Conservation (phyloP, 2,113 vertebrate genomes). For the Elephas maximus region DNA sequence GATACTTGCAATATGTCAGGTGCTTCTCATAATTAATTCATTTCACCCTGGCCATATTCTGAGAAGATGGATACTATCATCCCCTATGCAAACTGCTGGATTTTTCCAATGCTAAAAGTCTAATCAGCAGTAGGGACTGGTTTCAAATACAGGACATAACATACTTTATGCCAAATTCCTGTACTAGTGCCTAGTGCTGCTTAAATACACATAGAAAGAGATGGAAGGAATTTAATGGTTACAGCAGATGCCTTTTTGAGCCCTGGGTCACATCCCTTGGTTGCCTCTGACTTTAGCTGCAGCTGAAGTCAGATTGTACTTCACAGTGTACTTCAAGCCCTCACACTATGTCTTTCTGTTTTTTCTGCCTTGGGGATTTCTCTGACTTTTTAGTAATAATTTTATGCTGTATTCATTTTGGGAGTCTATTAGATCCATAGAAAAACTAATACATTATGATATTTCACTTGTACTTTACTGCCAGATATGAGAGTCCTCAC, state of each 20-base stretch:
- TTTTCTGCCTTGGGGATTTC: background rate
- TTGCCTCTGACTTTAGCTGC: background rate
- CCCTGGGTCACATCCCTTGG: background rate
- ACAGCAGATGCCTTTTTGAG: background rate
- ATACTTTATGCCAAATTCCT: background rate
- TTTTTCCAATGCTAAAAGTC: background rate
- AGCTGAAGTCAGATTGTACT: background rate
- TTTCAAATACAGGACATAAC: background rate
- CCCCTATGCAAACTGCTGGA: background rate
- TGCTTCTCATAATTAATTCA: background rate
- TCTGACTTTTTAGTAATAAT: background rate
- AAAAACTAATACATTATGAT: background rate
- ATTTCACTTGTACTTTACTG: constrained; percentile 33
- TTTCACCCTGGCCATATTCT: background rate
- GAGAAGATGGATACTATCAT: background rate
- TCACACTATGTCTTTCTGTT: background rate
- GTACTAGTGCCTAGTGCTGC: background rate
- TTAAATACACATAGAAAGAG: background rate
- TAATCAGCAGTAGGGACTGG: background rate
- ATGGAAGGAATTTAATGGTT: background rate
- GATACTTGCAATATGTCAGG: background rate
- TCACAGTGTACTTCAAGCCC: background rate
- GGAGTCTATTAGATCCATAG: constrained; percentile 23
- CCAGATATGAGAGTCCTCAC: background rate
- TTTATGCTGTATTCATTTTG: constrained; percentile 33